Evolutionary conservation across 2,797 vertebrate genomes (phyloP), one percentile per base, ranked within the genome.

Genomic region (Cuculus canorus): DNA sequence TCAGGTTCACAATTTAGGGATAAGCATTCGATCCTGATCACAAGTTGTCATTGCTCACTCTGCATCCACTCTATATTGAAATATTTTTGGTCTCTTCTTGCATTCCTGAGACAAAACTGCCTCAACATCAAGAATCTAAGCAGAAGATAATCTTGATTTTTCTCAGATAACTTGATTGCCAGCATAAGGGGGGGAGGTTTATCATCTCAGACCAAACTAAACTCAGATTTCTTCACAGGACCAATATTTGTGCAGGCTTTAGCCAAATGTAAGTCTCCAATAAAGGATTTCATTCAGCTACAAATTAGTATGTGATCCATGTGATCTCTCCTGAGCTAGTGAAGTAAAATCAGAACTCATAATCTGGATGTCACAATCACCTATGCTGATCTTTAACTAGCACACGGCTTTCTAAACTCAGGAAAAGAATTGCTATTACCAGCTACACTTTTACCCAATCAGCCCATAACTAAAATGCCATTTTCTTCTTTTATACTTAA

Each of bases 191-290:
- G n/a, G 6, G 43, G 19, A 56, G 35, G 6, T 14, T n/a, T 32
- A n/a, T 41, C 3, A 37, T 5, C 22, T 64, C 18, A 56, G 11
- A 73, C 11, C 18, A 56, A 79, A 30, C 15, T 4, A 19, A 22
- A 5, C 2, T 5, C 11, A 37, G 6, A 68, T 54, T 21, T 68
- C n/a, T 53, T 41, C 63, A 37, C 3, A 61, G n/a, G n/a, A 72
- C 30, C 5, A 2, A 0, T 3, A 61, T 5, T 14, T 66, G 23
- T 8, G 3, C 1, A 60, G 27, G 28, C 13, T 66, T 88, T 39
- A 53, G 45, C 18, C 53, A 65, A 32, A 71, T n/a, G 1, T 4
- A 32, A n/a, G 21, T 9, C 52, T 52, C 43, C 43, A 57, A 3
- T 4, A 9, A 75, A 52, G 18, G 54, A 45, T 14, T 4, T 39